Evolutionary conservation across 1,140 invertebrate genomes (phyloP).

Genomic region (Heterodera schachtii): DNA sequence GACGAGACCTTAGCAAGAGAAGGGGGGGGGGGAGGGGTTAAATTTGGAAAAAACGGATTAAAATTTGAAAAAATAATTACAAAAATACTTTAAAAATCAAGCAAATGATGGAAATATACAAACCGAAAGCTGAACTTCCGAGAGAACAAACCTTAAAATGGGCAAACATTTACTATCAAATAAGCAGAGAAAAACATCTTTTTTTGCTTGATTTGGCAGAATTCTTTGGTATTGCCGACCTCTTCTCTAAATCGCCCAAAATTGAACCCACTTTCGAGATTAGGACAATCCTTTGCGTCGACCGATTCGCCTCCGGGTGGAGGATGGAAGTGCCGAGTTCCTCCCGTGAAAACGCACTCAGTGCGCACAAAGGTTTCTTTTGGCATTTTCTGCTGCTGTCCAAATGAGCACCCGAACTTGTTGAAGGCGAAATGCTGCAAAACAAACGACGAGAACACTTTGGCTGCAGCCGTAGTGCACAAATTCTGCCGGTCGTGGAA

Average conservation of each 20-base stretch:
- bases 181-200: too few relatives aligned
- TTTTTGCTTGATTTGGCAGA: not conserved
- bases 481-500: not conserved
- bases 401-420: too few relatives aligned
- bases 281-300: constrained; percentile 34
- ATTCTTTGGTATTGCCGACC: not conserved
- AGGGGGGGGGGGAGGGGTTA: too few relatives aligned
- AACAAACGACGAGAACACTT: not conserved
- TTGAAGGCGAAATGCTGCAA: too few relatives aligned
- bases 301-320: constrained; percentile 45
- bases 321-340: constrained; percentile 51
- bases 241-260: not conserved
- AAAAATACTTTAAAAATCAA: too few relatives aligned
- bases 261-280: constrained; percentile 48
- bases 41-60: not conserved
- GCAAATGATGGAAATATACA: not conserved
- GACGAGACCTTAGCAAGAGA: constrained; percentile 33
- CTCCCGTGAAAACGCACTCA: constrained; percentile 46
- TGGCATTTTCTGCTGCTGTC: not conserved
- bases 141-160: constrained; percentile 52
- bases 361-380: constrained; percentile 32
- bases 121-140: constrained; percentile 46
- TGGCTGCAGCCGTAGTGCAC: not conserved
- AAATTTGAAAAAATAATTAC: not conserved
- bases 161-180: not conserved